These are phyloP conservation scores for Pinctada fucata DNA, from an alignment of 2,888 invertebrate species.

Conservation along the genomic window DNA sequence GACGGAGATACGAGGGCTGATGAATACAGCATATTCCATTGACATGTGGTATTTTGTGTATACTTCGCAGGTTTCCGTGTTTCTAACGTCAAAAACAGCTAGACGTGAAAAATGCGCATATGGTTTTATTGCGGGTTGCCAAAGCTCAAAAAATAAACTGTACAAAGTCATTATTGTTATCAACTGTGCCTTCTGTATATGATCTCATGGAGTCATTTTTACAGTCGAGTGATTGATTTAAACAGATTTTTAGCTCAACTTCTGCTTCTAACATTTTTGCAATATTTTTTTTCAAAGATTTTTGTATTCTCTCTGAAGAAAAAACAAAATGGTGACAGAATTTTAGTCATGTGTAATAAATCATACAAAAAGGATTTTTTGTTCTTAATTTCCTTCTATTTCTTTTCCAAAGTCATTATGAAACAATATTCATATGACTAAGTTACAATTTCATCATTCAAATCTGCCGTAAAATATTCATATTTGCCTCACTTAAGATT, in stretches of 20 bases:
- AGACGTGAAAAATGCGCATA: slow-evolving; percentile 8
- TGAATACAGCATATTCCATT: slow-evolving; percentile 19
- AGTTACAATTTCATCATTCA: no score
- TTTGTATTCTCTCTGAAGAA: background rate
- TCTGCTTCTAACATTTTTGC: background rate
- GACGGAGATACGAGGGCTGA: background rate
- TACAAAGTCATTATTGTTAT: slow-evolving; percentile 24
- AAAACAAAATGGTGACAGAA: background rate
- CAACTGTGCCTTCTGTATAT: background rate
- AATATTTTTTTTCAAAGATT: background rate
- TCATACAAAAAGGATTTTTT: no score
- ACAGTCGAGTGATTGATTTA: background rate
- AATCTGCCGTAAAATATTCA: no score
- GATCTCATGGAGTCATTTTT: slow-evolving; percentile 5
- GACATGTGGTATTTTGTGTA: slow-evolving; percentile 29
- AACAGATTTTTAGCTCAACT: background rate
- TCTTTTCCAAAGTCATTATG: no score
- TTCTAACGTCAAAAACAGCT: slow-evolving; percentile 18
- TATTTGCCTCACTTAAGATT: no score
- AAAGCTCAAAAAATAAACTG: slow-evolving; percentile 29
- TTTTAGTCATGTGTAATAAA: no score
- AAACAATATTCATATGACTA: no score
- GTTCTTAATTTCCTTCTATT: no score
- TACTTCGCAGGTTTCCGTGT: slow-evolving; percentile 28
- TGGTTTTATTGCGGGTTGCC: slow-evolving; percentile 25